Conservation (phyloP, 2,113 vertebrate species). For the Orientallactaga bullata region DNA sequence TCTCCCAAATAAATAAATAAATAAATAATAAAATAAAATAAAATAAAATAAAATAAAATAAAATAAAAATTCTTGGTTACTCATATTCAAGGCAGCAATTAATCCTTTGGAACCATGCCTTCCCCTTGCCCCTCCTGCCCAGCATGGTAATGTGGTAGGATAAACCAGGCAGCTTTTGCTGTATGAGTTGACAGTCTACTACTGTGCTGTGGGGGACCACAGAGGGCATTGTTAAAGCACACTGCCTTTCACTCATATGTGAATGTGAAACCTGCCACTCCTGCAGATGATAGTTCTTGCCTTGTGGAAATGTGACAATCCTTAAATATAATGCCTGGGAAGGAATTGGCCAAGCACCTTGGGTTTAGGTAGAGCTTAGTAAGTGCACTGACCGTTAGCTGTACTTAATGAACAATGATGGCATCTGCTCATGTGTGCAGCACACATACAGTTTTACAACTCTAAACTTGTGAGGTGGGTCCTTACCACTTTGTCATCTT, state of each 20-base stretch:
- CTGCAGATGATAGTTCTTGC: not conserved
- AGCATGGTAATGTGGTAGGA: not conserved
- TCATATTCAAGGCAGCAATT: not conserved
- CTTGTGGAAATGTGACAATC: not conserved
- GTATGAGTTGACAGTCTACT: not conserved
- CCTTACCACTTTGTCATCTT: not conserved
- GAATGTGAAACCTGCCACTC: not conserved
- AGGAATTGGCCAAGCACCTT: not conserved
- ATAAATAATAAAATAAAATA: too few species aligned
- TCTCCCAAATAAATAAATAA: too few species aligned
- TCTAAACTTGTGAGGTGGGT: not conserved
- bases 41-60: too few species aligned
- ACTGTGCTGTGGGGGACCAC: not conserved
- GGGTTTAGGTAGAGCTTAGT: not conserved
- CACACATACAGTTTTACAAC: not conserved
- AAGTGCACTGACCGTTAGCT: not conserved
- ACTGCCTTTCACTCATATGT: not conserved
- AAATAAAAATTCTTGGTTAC: not conserved
- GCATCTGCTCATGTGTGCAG: not conserved
- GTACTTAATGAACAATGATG: not conserved
- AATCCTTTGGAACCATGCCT: not conserved
- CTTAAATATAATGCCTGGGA: not conserved
- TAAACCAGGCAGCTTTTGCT: not conserved
- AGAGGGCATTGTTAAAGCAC: not conserved
- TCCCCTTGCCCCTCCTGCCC: accelerated